Evolutionary conservation across 2,888 invertebrate genomes (phyloP).

Genomic region (Acanthosepion pharaonis): DNA sequence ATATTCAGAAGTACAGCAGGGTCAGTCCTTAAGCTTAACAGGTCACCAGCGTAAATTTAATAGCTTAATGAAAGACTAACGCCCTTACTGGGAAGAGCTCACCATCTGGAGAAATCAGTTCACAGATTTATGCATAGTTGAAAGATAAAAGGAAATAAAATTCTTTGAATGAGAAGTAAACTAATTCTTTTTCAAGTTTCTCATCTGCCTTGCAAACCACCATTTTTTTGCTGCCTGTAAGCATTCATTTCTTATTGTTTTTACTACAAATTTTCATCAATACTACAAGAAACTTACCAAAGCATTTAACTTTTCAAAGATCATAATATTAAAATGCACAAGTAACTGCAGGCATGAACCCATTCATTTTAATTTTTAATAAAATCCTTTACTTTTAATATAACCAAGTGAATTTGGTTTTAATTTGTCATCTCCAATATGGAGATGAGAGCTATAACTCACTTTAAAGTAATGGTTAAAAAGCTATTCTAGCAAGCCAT

Average conservation of each 20-base stretch:
- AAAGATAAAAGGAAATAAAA: not conserved
- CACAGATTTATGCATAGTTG: not conserved
- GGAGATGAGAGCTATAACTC: not conserved
- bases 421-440: not conserved
- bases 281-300: too few relatives aligned
- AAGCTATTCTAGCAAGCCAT: not conserved
- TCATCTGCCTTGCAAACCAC: not conserved
- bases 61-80: not conserved
- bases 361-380: not conserved
- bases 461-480: not conserved
- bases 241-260: not conserved
- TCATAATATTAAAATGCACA: too few relatives aligned
- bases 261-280: not conserved
- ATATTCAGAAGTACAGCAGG: not conserved
- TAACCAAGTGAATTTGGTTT: too few relatives aligned
- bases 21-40: not conserved
- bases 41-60: not conserved
- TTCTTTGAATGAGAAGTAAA: not conserved
- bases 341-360: too few relatives aligned
- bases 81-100: not conserved
- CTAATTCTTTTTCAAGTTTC: not conserved
- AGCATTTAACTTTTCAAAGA: too few relatives aligned
- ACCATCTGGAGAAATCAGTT: not conserved
- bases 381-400: not conserved
- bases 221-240: not conserved